Evolutionary conservation across 2,797 vertebrate genomes (phyloP).

Genomic region (Rhynchonycteris naso): DNA sequence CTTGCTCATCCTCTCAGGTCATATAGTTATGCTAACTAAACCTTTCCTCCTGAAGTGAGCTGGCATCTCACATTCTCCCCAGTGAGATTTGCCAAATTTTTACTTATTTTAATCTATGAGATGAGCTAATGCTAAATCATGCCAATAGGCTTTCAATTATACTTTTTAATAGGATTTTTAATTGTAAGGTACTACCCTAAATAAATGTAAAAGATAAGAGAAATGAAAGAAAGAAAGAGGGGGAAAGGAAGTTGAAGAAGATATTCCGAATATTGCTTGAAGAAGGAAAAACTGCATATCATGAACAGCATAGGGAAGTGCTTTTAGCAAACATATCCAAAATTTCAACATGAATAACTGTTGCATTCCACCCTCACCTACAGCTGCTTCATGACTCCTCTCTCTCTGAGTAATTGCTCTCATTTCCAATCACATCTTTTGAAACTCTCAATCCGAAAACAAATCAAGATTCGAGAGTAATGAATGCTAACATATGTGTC

Average conservation of each 20-base stretch:
- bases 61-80: conserved; percentile 8
- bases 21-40: conserved; percentile 64
- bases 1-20: conserved; percentile 15
- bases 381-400: not conserved
- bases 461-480: conserved; percentile 9
- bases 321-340: not conserved
- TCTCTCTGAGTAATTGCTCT: not conserved
- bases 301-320: not conserved
- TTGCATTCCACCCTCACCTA: not conserved
- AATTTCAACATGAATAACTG: not conserved
- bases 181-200: conserved; percentile 21
- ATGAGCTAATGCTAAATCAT: conserved; percentile 19
- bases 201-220: not conserved
- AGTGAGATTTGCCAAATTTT: conserved; percentile 66
- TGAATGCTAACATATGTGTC: not conserved
- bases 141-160: conserved; percentile 1
- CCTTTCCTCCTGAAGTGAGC: conserved; percentile 53
- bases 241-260: not conserved
- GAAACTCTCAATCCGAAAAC: conserved; percentile 9
- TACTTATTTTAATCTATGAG: conserved; percentile 18
- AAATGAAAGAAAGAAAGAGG: not conserved
- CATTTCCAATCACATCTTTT: not conserved
- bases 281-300: not conserved
- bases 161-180: not conserved
- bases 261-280: conserved; percentile 4